Evolutionary conservation across 2,113 vertebrate species (phyloP), one percentile per base, ranked within the genome.

Genomic region (Ictalurus furcatus): DNA sequence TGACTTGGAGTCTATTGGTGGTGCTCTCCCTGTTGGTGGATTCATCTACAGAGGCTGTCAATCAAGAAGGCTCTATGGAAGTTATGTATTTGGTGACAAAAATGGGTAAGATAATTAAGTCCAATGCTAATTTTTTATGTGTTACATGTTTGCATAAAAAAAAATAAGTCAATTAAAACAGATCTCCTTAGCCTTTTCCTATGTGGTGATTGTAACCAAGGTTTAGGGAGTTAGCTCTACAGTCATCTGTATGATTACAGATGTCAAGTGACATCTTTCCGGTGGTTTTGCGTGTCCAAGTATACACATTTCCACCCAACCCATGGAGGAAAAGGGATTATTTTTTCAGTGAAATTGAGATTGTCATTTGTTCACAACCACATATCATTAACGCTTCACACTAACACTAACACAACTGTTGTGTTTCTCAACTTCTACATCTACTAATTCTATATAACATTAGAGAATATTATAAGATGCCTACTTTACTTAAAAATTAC

Each of bases 31-130:
- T 89, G 97, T 99, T 40, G 98, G 98, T 34, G 98, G 98, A 76
- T 99, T 99, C 93, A 95, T 99, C 94, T 99, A 99, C 91, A 96
- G 98, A 91, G 98, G 98, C 87, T 99, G 98, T 93, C 98, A 99
- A 90, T 99, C 98, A 0, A 96, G 99, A 93, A 95, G 98, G 88
- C 96, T 99, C 79, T 97, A 97, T n/a, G 98, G 98, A 90, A 98
- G 96, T 92, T 99, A 98, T 0, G 96, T 99, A 1, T 99, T 99
- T 92, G 98, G 97, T 92, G 98, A 99, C 92, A 98, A 96, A 86
- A 97, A 97, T 25, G 97, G 98, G 98, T 99, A 95, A 61, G 97
- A 89, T 82, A 74, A 84, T 34, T 78, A 78, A 58, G 19, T 65
- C 0, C 71, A 61, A 2, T 78, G 14, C 61, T 48, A 34, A 28